Evolutionary conservation across 2,113 vertebrate genomes (phyloP), one percentile per base, ranked within the genome.

Genomic region (Semicossyphus pulcher): DNA sequence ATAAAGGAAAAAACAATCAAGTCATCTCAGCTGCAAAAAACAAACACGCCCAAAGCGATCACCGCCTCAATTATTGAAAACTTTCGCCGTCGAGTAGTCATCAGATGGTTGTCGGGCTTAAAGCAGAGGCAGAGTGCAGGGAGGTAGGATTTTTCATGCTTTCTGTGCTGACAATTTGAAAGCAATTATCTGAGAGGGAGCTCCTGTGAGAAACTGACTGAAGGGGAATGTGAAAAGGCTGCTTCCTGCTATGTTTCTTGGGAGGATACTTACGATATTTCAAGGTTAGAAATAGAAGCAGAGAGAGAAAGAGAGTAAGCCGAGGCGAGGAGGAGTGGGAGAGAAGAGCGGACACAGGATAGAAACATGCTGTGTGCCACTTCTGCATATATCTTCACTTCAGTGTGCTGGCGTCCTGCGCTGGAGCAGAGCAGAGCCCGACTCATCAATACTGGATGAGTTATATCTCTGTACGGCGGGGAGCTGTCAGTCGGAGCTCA

Each of bases 371-470:
- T 1, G 4, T 72, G 68, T 42, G 42, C 59, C 36, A 51, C 72
- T 80, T 80, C 72, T 85, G 75, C 83, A 80, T 80, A 83, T 77
- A 69, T 73, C 70, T 49, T 47, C 52, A 61, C 36, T 59, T 73
- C 37, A 10, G 34, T 60, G 36, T 70, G 54, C 36, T 63, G 54
- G 49, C 21, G 18, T 73, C 74, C 59, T 71, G 60, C 2, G 12
- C 18, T 28, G 36, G 47, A 69, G 68, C 41, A 54, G 26, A 32
- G 12, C 21, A 21, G 41, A 81, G 51, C 54, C 67, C 21, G 36
- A 32, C 85, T 88, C 86, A 91, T 92, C 83, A 90, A 83, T 87
- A 88, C 56, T 87, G 72, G 72, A 88, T 91, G 85, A 89, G 60
- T 73, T 83, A 25, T 84, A 36, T 75, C 64, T 64, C 72, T 81